Evolutionary conservation across 2,797 vertebrate species (phyloP), one percentile per base, ranked within the genome.

Genomic region (Stomatorhinus walkeri): DNA sequence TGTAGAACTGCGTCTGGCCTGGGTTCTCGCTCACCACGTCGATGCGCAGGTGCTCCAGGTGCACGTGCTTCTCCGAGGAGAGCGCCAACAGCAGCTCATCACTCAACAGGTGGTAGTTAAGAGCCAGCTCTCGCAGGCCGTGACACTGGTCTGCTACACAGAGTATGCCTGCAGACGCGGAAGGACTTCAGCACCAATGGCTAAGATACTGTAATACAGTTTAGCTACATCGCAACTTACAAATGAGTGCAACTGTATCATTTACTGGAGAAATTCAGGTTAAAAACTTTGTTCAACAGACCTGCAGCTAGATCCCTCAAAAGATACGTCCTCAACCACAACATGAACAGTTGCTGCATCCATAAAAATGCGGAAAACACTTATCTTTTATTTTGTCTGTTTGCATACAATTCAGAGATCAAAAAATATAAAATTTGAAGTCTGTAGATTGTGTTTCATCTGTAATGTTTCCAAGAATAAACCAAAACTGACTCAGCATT

Each of bases 1-100:
- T 92, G 89, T 95, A 95, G 90, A 96, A 96, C 2, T 95, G 93
- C 0, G 91, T 94, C 36, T 95, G 94, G 8, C 95, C 95, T 0
- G 93, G 96, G 87, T 95, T 96, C 92, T 95, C 95, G 36, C 95
- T 96, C 89, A 95, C 95, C 10, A 96, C 93, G 0, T 96, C 95
- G 22, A 96, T 95, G 88, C 94, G 94, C 72, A 96, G 94, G 89
- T 96, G 95, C 0, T 96, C 95, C 2, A 96, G 94, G 59, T 94
- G 94, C n/a, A 95, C 95, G 0, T 96, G 95, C 52, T 95, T 95
- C 87, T 96, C 95, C 7, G 93, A 95, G 0, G 95, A 96, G 4
- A 96, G 94, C 2, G 95, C 95, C 90, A 96, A 90, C 54, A 96
- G 90, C 28, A 96, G 92, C 81, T 95, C 95, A 32, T 95, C 94